Evolutionary conservation across 2,797 vertebrate species (phyloP), one percentile per base, ranked within the genome.

Genomic region (Arrhamphus sclerolepis): DNA sequence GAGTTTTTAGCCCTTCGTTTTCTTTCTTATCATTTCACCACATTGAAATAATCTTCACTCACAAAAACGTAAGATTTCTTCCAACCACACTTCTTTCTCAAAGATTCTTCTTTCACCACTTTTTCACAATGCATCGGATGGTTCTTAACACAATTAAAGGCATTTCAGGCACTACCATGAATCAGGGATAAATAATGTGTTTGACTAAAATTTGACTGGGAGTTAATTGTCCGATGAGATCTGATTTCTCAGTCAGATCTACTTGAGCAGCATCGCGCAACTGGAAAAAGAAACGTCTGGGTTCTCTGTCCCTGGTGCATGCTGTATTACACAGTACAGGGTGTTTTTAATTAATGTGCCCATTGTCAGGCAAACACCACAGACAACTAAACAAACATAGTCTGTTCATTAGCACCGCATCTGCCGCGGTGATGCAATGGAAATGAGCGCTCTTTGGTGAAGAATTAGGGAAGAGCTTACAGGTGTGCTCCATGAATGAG

Each of bases 341-440:
- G 13, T 39, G 47, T 10, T 11, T 61, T 26, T 48, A 42, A 61
- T 74, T 46, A 66, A 62, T 58, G 40, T 10, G 17, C 7, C 14
- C 31, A 57, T 55, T 70, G 55, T 65, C 39, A 54, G 40, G 42
- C 66, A 79, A 80, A 82, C 75, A 75, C 18, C 2, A 46, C 51
- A 66, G 41, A 13, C 29, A 72, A 68, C 49, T 31, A 50, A 62
- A 69, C 66, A 76, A 74, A 74, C 62, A 61, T 6, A 41, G 10
- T 2, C 6, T 44, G 47, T 72, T 82, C 48, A 70, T 82, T 65
- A 69, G 11, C 21, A 31, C 11, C 56, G 70, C 78, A 78, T 78
- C 71, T 83, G 78, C 22, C 50, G 64, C 42, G 26, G 68, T 22
- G 57, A 47, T 60, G 54, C 40, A 56, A 18, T 16, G 61, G 47